Base-by-base conservation (phyloP, 2,797 vertebrate species). In the Poeciliopsis gracilis region DNA sequence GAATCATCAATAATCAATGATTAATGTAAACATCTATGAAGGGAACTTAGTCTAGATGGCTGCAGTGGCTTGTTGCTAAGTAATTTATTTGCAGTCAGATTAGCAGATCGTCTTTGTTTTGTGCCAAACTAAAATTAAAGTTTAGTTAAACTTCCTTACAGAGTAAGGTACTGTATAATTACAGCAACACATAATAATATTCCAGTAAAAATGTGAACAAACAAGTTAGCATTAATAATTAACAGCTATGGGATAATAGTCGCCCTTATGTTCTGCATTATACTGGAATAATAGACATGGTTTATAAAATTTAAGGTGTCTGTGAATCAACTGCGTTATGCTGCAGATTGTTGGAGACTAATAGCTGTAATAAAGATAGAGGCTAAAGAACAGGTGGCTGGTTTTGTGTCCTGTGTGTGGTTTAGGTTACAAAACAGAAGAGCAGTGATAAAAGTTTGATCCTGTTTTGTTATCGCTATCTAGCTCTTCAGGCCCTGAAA, bases 291-390 rank as follows among this genome's bases (percentile, higher is more conserved):
- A 18, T 45, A 23, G 20, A 49, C 23, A 36, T 23, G 9, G 25
- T 2, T 41, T 38, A n/a, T n/a, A 25, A 53, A 53, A 23, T 10
- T 12, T 20, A 15, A 36, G 28, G 77, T 82, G 84, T 81, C 79
- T 77, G 77, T 43, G 23, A 70, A n/a, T 13, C 67, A 84, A 79
- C 71, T 72, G 16, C 63, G 8, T 41, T 51, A 38, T 88, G 72
- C 83, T 88, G 74, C 36, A 0, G 12, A 73, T 82, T 77, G 83
- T 79, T 66, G 33, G 51, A 57, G 81, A 46, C 38, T 41, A 61
- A 77, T 83, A 88, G 79, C 75, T 84, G 77, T 41, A 18, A 75
- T 84, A 61, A 90, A 93, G 73, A 59, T 57, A 85, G n/a, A 76
- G n/a, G 78, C 53, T 66, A 49, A 33, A 77, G 61, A 81, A 75